A percentile compares a stretch with the other conserved stretches of the same genome.
phyloP scores from a whole-genome alignment of 1,140 invertebrate genomes.

The Bombyx mandarina region DNA sequence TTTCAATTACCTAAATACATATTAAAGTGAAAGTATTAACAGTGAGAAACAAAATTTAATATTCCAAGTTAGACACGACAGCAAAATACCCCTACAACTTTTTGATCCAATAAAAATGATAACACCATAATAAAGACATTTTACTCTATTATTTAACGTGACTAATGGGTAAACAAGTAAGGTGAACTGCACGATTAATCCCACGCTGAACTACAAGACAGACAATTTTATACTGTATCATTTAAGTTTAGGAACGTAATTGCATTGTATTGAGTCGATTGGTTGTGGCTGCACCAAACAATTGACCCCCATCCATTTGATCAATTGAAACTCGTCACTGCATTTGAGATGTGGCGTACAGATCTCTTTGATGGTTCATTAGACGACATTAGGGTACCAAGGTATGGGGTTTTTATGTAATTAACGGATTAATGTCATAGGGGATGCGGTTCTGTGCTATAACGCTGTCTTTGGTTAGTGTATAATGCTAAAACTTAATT shows the following conservation, averaged over 20 bases:
- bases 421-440: too few relatives aligned
- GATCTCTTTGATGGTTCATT: constrained; percentile 18
- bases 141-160: constrained; percentile 10
- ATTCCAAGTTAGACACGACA: too few relatives aligned
- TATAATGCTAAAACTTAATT: too few relatives aligned
- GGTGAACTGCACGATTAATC: constrained; percentile 10
- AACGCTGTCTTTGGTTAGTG: too few relatives aligned
- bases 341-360: constrained; percentile 12
- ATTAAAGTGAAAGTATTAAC: too few relatives aligned
- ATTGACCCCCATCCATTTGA: constrained; percentile 24
- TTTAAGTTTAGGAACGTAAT: constrained; percentile 3
- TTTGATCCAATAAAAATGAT: constrained; percentile 7
- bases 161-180: constrained; percentile 19
- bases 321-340: constrained; percentile 19
- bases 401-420: too few relatives aligned
- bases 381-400: constrained; percentile 5
- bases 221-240: neutral
- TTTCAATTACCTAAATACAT: too few relatives aligned
- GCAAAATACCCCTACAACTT: constrained; percentile 2
- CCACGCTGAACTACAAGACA: neutral
- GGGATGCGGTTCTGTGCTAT: too few relatives aligned
- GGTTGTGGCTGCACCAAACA: constrained; percentile 11
- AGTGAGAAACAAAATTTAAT: too few relatives aligned
- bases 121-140: constrained; percentile 4
- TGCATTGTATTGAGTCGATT: neutral